Conservation (phyloP, 1,140 invertebrate species). For the Drosophila ficusphila region DNA sequence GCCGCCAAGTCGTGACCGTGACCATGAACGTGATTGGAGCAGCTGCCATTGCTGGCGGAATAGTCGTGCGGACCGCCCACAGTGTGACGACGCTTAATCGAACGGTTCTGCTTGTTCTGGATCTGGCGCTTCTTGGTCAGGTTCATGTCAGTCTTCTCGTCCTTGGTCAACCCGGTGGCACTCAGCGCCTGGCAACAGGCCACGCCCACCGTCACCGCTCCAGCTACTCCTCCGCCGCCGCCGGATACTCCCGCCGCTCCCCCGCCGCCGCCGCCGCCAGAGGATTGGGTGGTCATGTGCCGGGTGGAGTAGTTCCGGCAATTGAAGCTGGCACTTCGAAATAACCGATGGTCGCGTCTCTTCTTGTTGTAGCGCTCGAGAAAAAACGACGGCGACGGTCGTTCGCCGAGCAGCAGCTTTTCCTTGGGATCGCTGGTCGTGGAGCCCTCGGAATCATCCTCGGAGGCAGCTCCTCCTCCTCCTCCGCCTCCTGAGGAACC, state of each 20-base stretch:
- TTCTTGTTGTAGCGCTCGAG: conserved; percentile 83
- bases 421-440: conserved; percentile 83
- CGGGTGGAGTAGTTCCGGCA: conserved; percentile 80
- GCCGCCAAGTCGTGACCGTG: conserved; percentile 55
- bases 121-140: conserved; percentile 89
- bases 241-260: conserved; percentile 5
- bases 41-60: conserved; percentile 48
- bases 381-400: conserved; percentile 77
- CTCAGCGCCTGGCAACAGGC: conserved; percentile 58
- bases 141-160: conserved; percentile 92
- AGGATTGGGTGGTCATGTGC: conserved; percentile 41
- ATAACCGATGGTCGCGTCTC: conserved; percentile 80
- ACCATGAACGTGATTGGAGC: conserved; percentile 14
- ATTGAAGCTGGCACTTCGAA: conserved; percentile 82
- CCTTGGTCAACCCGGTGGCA: conserved; percentile 88
- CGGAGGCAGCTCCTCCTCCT: conserved; percentile 50
- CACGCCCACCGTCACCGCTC: conserved; percentile 31
- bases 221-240: conserved; percentile 29
- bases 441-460: conserved; percentile 83
- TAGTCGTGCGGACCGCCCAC: conserved; percentile 95
- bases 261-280: background rate
- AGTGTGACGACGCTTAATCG: conserved; percentile 94
- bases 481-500: conserved; percentile 11
- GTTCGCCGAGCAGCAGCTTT: conserved; percentile 63
- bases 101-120: conserved; percentile 86